Evolutionary conservation across 2,113 vertebrate species (phyloP).

Genomic region (Macrotus californicus): DNA sequence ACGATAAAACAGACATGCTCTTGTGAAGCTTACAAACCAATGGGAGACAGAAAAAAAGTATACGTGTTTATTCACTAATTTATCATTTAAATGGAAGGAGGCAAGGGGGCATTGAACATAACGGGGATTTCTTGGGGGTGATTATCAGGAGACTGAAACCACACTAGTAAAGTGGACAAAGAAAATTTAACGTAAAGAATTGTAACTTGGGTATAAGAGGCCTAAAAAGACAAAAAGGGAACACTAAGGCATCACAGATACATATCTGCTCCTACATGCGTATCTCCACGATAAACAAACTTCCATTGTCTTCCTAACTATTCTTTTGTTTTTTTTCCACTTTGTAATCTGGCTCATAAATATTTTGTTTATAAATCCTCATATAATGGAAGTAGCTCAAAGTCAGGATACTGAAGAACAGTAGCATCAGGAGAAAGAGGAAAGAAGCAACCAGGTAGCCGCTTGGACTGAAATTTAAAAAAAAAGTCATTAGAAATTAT

Average conservation of each 20-base stretch:
- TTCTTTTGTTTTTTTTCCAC: background rate
- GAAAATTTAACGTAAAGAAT: background rate
- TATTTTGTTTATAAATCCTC: conserved; percentile 46
- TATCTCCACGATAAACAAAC: background rate
- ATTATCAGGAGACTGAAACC: background rate
- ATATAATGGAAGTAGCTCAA: conserved; percentile 66
- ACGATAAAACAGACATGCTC: background rate
- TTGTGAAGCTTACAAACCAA: background rate
- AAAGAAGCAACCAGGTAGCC: background rate
- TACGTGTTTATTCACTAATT: background rate
- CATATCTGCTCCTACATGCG: background rate
- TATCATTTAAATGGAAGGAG: conserved; percentile 8
- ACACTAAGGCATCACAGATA: background rate
- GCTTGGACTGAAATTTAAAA: conserved; percentile 55
- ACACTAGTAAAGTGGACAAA: background rate
- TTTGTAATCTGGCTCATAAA: background rate
- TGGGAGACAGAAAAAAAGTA: background rate
- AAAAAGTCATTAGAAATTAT: background rate
- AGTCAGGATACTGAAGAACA: conserved; percentile 38
- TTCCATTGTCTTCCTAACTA: background rate
- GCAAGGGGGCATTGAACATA: background rate
- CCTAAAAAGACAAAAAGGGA: background rate
- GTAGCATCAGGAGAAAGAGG: conserved; percentile 13
- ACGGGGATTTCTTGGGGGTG: background rate
- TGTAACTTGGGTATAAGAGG: background rate